Evolutionary conservation across 2,888 invertebrate species (phyloP).

Genomic region (Cantharis lateralis): DNA sequence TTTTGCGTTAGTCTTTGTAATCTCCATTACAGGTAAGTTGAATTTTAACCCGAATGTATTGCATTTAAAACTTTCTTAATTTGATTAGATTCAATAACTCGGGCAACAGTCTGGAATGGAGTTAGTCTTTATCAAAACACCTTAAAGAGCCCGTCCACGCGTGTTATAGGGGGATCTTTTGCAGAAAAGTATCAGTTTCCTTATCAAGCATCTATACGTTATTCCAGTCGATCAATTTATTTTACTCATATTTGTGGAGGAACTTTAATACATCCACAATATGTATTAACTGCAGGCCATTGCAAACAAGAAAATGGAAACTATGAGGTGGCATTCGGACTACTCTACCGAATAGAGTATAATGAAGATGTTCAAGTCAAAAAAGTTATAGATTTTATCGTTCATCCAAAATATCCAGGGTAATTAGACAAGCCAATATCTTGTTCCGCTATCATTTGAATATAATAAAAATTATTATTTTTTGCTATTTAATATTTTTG

Average conservation of each 20-base stretch:
- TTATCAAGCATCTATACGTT: slow-evolving; percentile 6
- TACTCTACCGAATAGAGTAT: background rate
- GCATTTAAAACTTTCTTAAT: background rate
- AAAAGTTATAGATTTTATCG: background rate
- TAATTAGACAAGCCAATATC: too few species aligned
- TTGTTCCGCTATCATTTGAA: too few species aligned
- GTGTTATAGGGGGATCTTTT: background rate
- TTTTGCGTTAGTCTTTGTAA: background rate
- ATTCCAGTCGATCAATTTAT: background rate
- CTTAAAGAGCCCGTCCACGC: background rate
- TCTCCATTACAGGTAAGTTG: background rate
- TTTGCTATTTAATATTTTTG: background rate
- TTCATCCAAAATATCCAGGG: slow-evolving; percentile 1
- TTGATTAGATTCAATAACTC: background rate
- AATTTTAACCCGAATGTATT: background rate
- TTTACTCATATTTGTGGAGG: slow-evolving; percentile 5
- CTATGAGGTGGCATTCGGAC: background rate
- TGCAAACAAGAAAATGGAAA: background rate
- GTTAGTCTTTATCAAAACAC: background rate
- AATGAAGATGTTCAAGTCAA: background rate
- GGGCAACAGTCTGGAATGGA: background rate
- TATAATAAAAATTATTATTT: too few species aligned
- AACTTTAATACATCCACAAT: background rate
- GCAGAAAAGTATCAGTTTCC: background rate
- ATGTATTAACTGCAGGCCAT: slow-evolving; percentile 7